Evolutionary conservation across 2,888 invertebrate genomes (phyloP).

Genomic region (Tetanocera ferruginea): DNA sequence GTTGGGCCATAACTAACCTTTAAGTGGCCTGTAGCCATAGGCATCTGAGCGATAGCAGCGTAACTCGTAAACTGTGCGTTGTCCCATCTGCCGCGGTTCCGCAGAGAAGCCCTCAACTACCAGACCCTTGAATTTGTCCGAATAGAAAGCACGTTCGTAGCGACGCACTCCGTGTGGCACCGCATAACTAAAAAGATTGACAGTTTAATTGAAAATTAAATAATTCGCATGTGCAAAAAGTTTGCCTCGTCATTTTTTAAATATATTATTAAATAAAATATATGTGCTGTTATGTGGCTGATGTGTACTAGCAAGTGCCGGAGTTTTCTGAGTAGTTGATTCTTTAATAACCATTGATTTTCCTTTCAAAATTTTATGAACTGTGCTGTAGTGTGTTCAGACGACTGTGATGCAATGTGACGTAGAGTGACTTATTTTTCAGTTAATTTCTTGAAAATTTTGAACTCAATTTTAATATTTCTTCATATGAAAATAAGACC

Average conservation of each 20-base stretch:
- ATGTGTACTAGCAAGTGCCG: too few relatives aligned
- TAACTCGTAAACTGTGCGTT: slow-evolving; percentile 51
- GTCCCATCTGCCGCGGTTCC: slow-evolving; percentile 50
- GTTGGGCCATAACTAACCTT: slow-evolving; percentile 45
- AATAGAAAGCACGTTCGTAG: slow-evolving; percentile 53
- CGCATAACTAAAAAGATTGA: slow-evolving; percentile 45
- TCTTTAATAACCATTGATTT: not conserved
- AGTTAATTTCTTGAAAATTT: not conserved
- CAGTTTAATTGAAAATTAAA: not conserved
- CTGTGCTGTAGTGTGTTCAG: too few relatives aligned
- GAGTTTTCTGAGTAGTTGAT: not conserved
- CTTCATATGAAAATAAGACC: not conserved
- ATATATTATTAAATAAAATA: not conserved
- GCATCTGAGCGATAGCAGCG: slow-evolving; percentile 58
- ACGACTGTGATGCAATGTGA: too few relatives aligned
- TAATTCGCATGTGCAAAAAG: not conserved
- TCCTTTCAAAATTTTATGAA: not conserved
- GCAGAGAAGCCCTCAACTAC: slow-evolving; percentile 58
- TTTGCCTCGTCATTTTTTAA: slow-evolving; percentile 9
- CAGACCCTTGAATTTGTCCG: slow-evolving; percentile 43
- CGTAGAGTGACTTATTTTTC: too few relatives aligned
- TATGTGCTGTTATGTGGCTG: too few relatives aligned
- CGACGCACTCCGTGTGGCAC: slow-evolving; percentile 58
- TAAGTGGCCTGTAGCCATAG: slow-evolving; percentile 51
- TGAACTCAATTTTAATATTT: not conserved